Base-by-base conservation (phyloP, 2,888 invertebrate genomes). In the Apodemia duryi region DNA sequence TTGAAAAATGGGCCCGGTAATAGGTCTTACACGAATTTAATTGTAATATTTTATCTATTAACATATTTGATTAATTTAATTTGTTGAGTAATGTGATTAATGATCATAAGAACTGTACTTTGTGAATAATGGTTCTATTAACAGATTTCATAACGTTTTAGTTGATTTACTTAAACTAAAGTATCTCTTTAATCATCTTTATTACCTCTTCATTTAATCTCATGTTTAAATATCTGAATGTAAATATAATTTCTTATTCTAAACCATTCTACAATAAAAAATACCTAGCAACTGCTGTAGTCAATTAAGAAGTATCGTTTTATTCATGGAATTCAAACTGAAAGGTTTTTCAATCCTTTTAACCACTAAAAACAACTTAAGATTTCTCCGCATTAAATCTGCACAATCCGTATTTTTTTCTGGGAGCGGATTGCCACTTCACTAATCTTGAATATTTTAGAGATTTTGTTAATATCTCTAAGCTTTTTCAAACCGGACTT, bases 401-500 rank as follows among this genome's bases (percentile, higher is more conserved):
- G 78, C 82, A 72, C 81, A 86, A 86, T 85, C 86, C 77, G 77
- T 81, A 76, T 85, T 87, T 87, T 85, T 78, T 72, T 21, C 32
- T 62, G 73, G 78, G 78, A 80, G 78, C 80, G 79, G 82, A 81
- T 86, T 87, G 81, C 86, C 88, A 85, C 83, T 88, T 78, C 79
- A 84, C 83, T 85, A 85, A 86, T 82, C 85, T 83, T 82, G 86
- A 88, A 89, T 86, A 86, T 90, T 90, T 88, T 81, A 86, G 84
- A 77, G 81, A 84, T 90, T 88, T 86, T 86, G 86, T 84, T 89
- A 90, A 90, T 88, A 88, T 85, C 83, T 82, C 86, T 86, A 88
- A 87, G 84, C 76, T 88, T 88, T 83, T 90, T 87, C 86, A 81
- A 79, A 80, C 77, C 73, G 78, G 81, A 82, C 82, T 84, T 74